These are phyloP conservation scores for Lasioglossum pauxillum DNA, from an alignment of 2,888 invertebrate genomes.

Conservation along the genomic window DNA sequence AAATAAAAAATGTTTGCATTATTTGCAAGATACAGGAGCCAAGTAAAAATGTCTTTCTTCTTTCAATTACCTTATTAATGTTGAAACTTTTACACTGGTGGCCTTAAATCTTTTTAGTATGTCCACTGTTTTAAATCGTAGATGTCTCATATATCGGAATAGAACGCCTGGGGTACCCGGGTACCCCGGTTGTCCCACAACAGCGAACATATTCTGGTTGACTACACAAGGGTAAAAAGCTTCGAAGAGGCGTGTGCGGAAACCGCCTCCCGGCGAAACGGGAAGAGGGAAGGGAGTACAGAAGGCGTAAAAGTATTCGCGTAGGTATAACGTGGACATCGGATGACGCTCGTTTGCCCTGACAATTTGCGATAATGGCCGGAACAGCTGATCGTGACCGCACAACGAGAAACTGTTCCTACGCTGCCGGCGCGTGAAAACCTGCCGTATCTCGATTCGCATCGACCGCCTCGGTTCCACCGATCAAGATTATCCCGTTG, in stretches of 20 bases:
- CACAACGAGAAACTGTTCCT: constrained; percentile 55
- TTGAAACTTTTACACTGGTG: no score
- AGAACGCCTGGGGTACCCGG: no score
- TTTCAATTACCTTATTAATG: no score
- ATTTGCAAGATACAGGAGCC: no score
- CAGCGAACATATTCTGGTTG: no score
- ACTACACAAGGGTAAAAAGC: not conserved
- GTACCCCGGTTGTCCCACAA: no score
- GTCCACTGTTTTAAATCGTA: no score
- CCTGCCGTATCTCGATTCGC: not conserved
- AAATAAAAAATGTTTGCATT: no score
- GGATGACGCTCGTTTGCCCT: constrained; percentile 64
- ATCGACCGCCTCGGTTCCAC: not conserved
- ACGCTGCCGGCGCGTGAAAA: constrained; percentile 29
- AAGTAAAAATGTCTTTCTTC: no score
- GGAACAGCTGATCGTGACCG: constrained; percentile 64
- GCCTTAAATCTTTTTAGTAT: no score
- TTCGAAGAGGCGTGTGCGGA: not conserved
- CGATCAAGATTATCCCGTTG: not conserved
- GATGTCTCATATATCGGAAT: no score
- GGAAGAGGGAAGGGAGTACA: constrained; percentile 4
- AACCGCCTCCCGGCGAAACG: not conserved
- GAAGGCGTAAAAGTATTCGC: constrained; percentile 36
- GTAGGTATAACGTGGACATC: constrained; percentile 58
- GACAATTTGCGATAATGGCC: constrained; percentile 64